Evolutionary conservation across 2,888 invertebrate species (phyloP), one percentile per base, ranked within the genome.

Genomic region (Macrosoma leucophasiata): DNA sequence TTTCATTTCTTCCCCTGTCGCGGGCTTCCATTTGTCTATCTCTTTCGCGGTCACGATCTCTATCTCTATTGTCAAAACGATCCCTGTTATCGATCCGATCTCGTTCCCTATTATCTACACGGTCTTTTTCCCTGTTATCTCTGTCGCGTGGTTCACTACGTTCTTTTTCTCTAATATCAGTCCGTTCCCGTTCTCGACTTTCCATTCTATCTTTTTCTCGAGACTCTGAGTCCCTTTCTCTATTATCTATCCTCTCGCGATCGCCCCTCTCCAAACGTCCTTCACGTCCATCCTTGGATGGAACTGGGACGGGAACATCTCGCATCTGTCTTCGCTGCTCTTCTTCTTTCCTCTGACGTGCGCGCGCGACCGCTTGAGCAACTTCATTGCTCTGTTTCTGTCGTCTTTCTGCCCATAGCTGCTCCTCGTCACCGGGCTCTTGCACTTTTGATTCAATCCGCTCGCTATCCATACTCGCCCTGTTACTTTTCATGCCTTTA

Each of bases 331-430:
- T 87, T 42, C 94, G 91, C 58, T 96, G 95, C 60, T 95, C 96
- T 58, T 96, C 95, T 58, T 95, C 95, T 53, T 95, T 92, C 14
- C 94, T 88, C 60, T 92, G 92, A 33, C 92, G 90, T 0, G 95
- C 95, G 14, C 95, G 87, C 49, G 94, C 94, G 9, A 94, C 92
- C 1, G 91, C 93, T 35, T 90, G 89, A 6, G 91, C 91, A 28
- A 95, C 89, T 57, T 91, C 91, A 52, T 91, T 88, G 61, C 82
- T 84, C 50, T 91, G 89, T 42, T 90, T 89, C 36, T 88, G 85
- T 29, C 92, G 86, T 36, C 90, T 85, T 58, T 90, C 90, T n/a
- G 88, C 87, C 90, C 91, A 90, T 35, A 90, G 67, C 55, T 92
- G 74, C 12, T 79, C 78, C 44, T 79, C 82, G 41, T 81, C 81